These are phyloP conservation scores for Carassius auratus DNA, from an alignment of 2,113 vertebrate genomes.

Conservation along the genomic window DNA sequence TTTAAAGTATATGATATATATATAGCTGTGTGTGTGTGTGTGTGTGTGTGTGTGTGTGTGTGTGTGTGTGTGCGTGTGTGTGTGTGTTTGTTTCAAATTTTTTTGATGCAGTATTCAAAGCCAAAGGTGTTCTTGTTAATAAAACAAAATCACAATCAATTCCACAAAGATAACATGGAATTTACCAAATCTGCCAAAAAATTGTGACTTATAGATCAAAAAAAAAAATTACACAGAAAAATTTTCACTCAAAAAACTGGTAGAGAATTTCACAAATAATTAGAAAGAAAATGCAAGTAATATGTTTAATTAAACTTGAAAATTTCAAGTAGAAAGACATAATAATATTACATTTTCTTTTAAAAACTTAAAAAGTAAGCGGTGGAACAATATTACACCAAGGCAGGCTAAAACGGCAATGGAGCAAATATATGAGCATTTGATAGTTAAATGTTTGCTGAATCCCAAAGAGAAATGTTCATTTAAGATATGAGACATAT, in stretches of 20 bases:
- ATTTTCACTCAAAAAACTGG: too few species aligned
- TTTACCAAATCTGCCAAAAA: background rate
- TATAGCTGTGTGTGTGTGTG: too few species aligned
- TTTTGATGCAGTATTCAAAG: background rate
- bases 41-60: too few species aligned
- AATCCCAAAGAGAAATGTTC: conserved; percentile 2
- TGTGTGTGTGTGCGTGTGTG: too few species aligned
- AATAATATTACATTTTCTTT: background rate
- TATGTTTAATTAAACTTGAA: too few species aligned
- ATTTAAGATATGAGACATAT: conserved; percentile 1
- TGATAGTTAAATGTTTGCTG: background rate
- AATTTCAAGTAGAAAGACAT: background rate
- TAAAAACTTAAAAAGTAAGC: background rate
- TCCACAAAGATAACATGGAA: background rate
- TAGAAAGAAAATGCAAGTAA: too few species aligned
- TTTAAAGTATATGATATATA: too few species aligned
- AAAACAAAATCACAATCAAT: background rate
- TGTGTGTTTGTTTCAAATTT: too few species aligned
- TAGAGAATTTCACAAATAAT: too few species aligned
- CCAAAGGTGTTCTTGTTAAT: background rate
- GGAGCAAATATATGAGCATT: background rate
- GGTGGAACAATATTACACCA: background rate
- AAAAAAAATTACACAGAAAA: too few species aligned
- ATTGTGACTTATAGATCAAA: too few species aligned
- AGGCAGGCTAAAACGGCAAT: background rate